Evolutionary conservation across 2,888 invertebrate species (phyloP), one percentile per base, ranked within the genome.

Genomic region (Copidosoma aretas): DNA sequence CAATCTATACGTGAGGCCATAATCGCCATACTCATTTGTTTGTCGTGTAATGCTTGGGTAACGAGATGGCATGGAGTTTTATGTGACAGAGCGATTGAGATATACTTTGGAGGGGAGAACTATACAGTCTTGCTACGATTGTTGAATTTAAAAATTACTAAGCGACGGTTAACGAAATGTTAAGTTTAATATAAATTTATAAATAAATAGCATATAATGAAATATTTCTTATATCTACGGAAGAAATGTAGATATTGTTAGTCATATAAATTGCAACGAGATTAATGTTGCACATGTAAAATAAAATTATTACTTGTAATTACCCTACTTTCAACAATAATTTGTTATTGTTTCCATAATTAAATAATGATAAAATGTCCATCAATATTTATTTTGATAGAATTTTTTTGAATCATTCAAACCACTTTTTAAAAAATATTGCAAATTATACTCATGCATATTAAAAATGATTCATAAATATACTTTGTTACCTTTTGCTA

Each of bases 1-100:
- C 68, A 64, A 66, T 66, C 61, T 65, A 39, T 72, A 51, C 56
- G 62, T 17, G 65, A 62, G 68, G 68, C 71, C 71, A 71, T 71
- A 67, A 60, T 70, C 66, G 63, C 60, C 59, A 67, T 70, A 70
- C 64, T 67, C 64, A 62, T 32, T 51, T 71, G 60, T 60, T 54
- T 32, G 32, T 32, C 32, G 32, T 32, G 32, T 58, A 22, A 62
- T 49, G 52, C 21, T 32, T 25, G 12, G n/a, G 52, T 19, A n/a
- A 52, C 22, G 52, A 52, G 32, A 32, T 8, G 32, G 8, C 32
- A 32, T 32, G 32, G 32, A 32, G 32, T 32, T 32, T 32, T 32
- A 8, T 3, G 4, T 46, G 2, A 17, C 43, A 12, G 43, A 46
- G 8, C 32, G 43, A 46, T 14, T 46, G 8, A n/a, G 12, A 24